Evolutionary conservation across 2,888 invertebrate genomes (phyloP).

Genomic region (Tanypteryx hageni): DNA sequence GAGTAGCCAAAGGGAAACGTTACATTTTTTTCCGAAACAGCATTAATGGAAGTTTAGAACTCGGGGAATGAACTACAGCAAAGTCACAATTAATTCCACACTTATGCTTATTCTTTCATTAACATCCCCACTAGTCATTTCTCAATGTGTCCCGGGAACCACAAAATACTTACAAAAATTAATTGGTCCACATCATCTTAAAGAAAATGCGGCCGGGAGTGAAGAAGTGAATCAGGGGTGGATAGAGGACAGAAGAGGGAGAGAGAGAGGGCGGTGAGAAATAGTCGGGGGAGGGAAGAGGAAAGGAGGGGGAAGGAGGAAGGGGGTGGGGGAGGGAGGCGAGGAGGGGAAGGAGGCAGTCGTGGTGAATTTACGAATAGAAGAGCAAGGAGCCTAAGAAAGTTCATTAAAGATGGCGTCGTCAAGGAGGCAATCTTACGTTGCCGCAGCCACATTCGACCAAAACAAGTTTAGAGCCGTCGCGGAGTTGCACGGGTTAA

Average conservation of each 20-base stretch:
- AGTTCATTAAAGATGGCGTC: conserved; percentile 1
- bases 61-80: not conserved
- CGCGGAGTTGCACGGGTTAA: not conserved
- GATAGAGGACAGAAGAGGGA: not conserved
- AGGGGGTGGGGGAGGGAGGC: not conserved
- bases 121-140: not conserved
- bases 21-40: not conserved
- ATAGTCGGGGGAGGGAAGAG: no score
- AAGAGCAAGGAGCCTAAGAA: not conserved
- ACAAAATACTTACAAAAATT: conserved; percentile 3
- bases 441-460: not conserved
- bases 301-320: not conserved
- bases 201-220: not conserved
- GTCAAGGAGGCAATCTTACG: not conserved
- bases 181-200: not conserved
- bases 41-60: not conserved
- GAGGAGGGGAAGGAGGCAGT: not conserved
- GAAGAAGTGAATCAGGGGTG: not conserved
- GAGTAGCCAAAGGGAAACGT: not conserved
- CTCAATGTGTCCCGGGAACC: not conserved
- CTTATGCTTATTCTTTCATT: conserved; percentile 6
- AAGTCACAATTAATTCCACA: not conserved
- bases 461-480: not conserved
- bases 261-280: not conserved
- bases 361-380: not conserved